Percentiles rank a stretch among this genome's conserved stretches.
phyloP scores from a whole-genome alignment of 2,888 invertebrate genomes.

The Epinotia demarniana region DNA sequence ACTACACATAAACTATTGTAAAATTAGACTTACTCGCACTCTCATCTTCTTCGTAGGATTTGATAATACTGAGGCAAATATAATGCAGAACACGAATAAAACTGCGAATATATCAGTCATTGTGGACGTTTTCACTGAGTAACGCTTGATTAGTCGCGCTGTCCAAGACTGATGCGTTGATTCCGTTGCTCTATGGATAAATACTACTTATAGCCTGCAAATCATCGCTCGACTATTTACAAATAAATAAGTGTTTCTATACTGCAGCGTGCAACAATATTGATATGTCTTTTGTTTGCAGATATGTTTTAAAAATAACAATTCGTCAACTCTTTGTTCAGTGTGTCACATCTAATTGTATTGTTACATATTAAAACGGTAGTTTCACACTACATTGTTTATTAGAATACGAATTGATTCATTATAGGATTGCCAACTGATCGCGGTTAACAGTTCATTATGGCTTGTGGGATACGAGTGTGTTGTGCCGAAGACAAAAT shows the following conservation, averaged over 20 bases:
- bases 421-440: too few relatives aligned
- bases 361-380: background rate
- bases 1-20: background rate
- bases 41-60: background rate
- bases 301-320: conserved; percentile 9
- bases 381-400: background rate
- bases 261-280: background rate
- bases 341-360: background rate
- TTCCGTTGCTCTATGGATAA: background rate
- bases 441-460: too few relatives aligned
- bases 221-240: conserved; percentile 9
- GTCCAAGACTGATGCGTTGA: background rate
- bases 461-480: too few relatives aligned
- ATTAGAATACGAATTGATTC: background rate
- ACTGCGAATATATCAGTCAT: background rate
- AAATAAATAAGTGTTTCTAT: conserved; percentile 10
- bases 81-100: background rate
- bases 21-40: background rate
- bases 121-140: background rate
- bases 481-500: background rate
- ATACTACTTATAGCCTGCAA: conserved; percentile 1
- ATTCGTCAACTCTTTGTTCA: background rate
- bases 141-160: background rate
- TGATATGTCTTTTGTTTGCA: conserved; percentile 1
- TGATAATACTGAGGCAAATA: conserved; percentile 6